Evolutionary conservation across 2,888 invertebrate genomes (phyloP).

Genomic region (Anoncus sp.): DNA sequence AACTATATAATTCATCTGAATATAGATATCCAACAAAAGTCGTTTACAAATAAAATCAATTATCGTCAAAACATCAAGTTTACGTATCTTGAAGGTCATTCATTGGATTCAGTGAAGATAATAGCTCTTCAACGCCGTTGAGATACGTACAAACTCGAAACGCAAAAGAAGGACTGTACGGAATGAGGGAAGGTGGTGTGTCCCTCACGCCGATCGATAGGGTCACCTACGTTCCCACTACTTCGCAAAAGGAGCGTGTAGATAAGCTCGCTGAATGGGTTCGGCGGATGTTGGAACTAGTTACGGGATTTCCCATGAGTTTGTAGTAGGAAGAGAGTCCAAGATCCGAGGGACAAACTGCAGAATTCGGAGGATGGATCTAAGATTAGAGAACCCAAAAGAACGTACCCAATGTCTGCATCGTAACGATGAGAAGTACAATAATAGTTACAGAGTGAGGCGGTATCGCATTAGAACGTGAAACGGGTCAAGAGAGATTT

Average conservation of each 20-base stretch:
- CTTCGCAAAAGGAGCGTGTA: conserved; percentile 10
- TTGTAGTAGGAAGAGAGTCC: conserved; percentile 9
- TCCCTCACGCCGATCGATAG: conserved; percentile 48
- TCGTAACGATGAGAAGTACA: neutral
- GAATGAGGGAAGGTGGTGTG: conserved; percentile 11
- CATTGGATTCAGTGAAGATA: neutral
- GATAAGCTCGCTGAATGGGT: conserved; percentile 44
- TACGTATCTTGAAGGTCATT: conserved; percentile 4
- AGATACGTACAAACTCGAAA: conserved; percentile 18
- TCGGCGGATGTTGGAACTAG: conserved; percentile 44
- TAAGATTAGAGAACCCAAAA: conserved; percentile 17
- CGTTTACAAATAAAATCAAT: neutral
- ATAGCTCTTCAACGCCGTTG: conserved; percentile 10
- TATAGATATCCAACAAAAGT: neutral
- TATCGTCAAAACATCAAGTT: neutral
- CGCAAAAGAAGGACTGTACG: neutral
- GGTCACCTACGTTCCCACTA: conserved; percentile 31
- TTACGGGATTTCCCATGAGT: conserved; percentile 15
- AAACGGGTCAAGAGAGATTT: neutral
- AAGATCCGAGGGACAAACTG: neutral
- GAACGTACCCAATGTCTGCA: neutral
- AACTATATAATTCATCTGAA: neutral
- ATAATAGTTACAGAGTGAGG: neutral
- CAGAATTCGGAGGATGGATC: neutral
- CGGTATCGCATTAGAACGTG: neutral